Evolutionary conservation across 2,113 vertebrate species (phyloP).

Genomic region (Oreocharis arfaki): DNA sequence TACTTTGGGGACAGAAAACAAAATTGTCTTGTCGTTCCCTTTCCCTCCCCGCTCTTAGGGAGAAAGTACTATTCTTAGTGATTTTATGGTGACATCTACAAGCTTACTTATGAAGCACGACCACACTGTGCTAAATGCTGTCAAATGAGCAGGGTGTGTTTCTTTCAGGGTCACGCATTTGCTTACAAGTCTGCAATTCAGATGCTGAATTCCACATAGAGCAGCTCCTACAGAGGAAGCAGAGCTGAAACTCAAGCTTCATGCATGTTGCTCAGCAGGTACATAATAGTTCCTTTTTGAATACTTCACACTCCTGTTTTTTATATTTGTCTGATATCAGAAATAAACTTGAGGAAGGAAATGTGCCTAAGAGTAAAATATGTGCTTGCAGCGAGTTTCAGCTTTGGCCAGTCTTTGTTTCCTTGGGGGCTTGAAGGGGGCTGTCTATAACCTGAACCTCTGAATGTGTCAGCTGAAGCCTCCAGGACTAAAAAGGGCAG

Average conservation of each 20-base stretch:
- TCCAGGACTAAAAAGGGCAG: not conserved
- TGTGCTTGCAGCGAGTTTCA: not conserved
- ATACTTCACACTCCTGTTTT: not conserved
- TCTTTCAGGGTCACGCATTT: not conserved
- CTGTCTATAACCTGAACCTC: not conserved
- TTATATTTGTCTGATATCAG: not conserved
- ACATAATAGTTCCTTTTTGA: not conserved
- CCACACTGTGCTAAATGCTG: not conserved
- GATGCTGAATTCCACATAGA: not conserved
- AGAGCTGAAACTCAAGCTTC: not conserved
- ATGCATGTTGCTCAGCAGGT: not conserved
- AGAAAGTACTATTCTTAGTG: not conserved
- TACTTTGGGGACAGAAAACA: not conserved
- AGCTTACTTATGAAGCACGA: not conserved
- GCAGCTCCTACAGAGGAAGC: not conserved
- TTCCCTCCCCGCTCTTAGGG: not conserved
- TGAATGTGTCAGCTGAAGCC: not conserved
- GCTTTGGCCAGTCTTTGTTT: not conserved
- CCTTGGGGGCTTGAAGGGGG: not conserved
- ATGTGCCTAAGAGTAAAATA: not conserved
- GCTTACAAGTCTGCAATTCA: not conserved
- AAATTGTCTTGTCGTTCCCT: not conserved
- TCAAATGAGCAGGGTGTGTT: not conserved
- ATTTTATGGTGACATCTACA: not conserved
- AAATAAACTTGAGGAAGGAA: not conserved